Evolutionary conservation across 2,888 invertebrate genomes (phyloP).

Genomic region (Neoaliturus tenellus): DNA sequence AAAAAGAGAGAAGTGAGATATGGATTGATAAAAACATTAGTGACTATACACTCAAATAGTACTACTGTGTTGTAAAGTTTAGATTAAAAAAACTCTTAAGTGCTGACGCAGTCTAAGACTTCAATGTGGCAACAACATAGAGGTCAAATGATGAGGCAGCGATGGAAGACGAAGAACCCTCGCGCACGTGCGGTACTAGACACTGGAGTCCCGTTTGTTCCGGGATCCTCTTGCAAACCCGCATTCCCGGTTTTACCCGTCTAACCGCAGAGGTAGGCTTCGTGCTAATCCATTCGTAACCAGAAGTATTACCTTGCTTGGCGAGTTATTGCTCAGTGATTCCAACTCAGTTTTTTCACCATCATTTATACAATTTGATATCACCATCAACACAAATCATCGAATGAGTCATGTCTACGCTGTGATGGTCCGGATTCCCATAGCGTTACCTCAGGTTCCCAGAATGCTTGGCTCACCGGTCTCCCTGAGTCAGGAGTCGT

Average conservation of each 20-base stretch:
- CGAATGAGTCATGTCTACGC: background rate
- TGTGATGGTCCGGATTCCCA: background rate
- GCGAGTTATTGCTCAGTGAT: background rate
- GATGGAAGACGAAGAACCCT: too few relatives aligned
- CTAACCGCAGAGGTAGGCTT: background rate
- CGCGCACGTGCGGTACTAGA: conserved; percentile 31
- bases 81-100: too few relatives aligned
- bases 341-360: background rate
- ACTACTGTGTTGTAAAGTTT: too few relatives aligned
- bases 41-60: too few relatives aligned
- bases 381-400: background rate
- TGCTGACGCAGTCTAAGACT: background rate
- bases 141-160: too few relatives aligned
- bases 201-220: conserved; percentile 27
- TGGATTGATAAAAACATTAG: too few relatives aligned
- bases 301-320: background rate
- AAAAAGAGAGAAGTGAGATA: too few relatives aligned
- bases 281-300: background rate
- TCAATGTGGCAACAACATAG: background rate
- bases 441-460: background rate
- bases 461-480: background rate
- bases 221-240: conserved; percentile 14
- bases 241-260: conserved; percentile 20
- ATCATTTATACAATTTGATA: background rate
- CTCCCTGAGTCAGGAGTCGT: conserved; percentile 10